Base-by-base conservation (phyloP, 2,113 vertebrate genomes). In the Centrocercus urophasianus region DNA sequence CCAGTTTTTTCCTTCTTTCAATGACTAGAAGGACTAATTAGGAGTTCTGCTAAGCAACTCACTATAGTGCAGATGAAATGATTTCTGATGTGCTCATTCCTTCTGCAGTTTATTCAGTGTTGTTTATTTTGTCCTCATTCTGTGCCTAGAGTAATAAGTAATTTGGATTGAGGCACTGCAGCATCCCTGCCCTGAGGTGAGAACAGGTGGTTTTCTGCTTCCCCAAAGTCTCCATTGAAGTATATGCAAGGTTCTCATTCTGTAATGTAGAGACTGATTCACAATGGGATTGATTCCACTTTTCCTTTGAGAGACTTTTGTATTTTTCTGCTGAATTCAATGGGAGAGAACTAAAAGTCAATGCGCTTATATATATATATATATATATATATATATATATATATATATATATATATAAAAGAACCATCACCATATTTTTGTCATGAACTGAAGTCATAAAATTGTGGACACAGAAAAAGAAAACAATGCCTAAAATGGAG, bases 201-300 rank as follows among this genome's bases (percentile, higher is more conserved):
- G 47, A 90, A 75, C 34, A 85, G 61, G 79, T 81, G 80, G 56
- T 64, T 92, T 86, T 91, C 61, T 71, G 57, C 52, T 89, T 95
- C 60, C 61, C 64, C 5, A 10, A 65, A 67, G 59, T 76, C 47
- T 93, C 83, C 36, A n/a, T 54, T 74, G 2, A 73, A 72, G 25
- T 69, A 40, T 52, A 50, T 56, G 73, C 56, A 73, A 0, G 5
- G 87, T 30, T 13, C 18, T 77, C 8, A 64, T 80, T 82, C 60
- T 80, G 14, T 67, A 85, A 54, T 67, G 65, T 12, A 79, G 36
- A 86, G 56, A 57, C 56, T 36, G 52, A 75, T 36, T 88, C 67
- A 93, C 59, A 84, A n/a, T 48, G 43, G 57, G 40, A 75, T 87
- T 73, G 40, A 75, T 89, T 79, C 61, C 30, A 57, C 17, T 43